phyloP scores from a whole-genome alignment of 2,888 invertebrate genomes.

The Ceramica pisi region DNA sequence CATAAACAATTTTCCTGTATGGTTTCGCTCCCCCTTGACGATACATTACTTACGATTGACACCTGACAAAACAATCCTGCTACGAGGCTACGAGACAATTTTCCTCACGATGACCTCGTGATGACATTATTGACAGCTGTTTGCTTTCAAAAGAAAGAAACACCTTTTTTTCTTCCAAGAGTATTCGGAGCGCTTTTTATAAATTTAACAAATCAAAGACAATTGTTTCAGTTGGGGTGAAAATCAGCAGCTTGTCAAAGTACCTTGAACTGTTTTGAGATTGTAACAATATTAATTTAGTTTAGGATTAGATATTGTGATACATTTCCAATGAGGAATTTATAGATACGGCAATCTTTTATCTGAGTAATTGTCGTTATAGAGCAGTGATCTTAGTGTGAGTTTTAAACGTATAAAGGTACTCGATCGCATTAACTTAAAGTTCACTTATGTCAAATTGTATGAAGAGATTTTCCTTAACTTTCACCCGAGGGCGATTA shows the following conservation, averaged over 20 bases:
- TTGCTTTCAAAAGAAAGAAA: not conserved
- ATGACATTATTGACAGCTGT: not conserved
- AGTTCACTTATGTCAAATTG: no score
- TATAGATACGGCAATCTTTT: no score
- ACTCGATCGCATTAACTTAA: no score
- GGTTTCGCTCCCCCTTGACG: slow-evolving; percentile 65
- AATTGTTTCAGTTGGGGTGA: not conserved
- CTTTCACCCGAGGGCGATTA: no score
- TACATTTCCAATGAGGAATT: no score
- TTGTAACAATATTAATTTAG: not conserved
- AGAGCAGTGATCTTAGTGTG: no score
- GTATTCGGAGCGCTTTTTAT: not conserved
- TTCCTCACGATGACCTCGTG: slow-evolving; percentile 7
- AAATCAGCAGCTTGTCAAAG: not conserved
- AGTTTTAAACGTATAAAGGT: no score
- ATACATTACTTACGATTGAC: slow-evolving; percentile 71
- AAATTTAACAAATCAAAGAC: slow-evolving; percentile 1
- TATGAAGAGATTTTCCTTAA: no score
- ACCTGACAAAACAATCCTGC: slow-evolving; percentile 64
- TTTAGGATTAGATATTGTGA: not conserved
- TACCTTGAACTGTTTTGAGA: not conserved
- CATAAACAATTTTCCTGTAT: slow-evolving; percentile 72
- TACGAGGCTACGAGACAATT: slow-evolving; percentile 1
- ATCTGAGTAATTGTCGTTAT: no score
- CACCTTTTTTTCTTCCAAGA: not conserved